A percentile compares a stretch with the other conserved stretches of the same genome.
Conservation (phyloP, 2,113 vertebrate genomes). For the Callorhinus ursinus region DNA sequence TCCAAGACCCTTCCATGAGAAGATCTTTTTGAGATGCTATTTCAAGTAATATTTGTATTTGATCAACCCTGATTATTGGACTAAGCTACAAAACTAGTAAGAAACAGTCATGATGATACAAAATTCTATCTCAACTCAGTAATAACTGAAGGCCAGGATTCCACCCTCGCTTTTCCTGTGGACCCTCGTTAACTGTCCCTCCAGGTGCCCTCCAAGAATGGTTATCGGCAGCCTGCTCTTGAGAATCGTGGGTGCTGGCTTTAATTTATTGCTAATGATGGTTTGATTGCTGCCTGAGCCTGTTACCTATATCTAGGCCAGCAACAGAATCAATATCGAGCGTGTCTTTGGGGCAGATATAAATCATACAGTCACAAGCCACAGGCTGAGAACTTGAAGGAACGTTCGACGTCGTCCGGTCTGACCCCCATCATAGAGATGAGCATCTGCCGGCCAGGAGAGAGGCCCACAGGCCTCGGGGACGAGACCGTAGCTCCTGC, state of each 20-base stretch:
- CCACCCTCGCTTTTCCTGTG: neutral
- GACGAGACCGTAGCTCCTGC: neutral
- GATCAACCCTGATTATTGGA: neutral
- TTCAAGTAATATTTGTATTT: neutral
- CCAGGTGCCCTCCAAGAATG: neutral
- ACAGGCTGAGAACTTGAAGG: neutral
- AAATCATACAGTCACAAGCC: neutral
- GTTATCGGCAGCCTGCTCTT: neutral
- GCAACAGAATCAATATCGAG: too few species aligned
- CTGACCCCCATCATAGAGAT: too few species aligned
- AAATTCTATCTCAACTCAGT: neutral
- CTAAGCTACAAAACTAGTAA: neutral
- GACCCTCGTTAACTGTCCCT: fast-evolving
- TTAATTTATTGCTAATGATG: neutral
- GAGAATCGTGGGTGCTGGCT: neutral
- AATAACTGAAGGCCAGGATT: fast-evolving
- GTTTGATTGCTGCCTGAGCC: neutral
- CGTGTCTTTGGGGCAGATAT: neutral
- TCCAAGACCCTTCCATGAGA: neutral
- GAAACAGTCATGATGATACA: too few species aligned
- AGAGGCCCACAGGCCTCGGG: neutral
- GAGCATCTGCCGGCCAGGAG: neutral
- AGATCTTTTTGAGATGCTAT: neutral
- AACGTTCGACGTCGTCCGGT: neutral
- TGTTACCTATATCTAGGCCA: neutral